Conservation (phyloP, 1,140 invertebrate species). For the Heliconius melpomene region DNA sequence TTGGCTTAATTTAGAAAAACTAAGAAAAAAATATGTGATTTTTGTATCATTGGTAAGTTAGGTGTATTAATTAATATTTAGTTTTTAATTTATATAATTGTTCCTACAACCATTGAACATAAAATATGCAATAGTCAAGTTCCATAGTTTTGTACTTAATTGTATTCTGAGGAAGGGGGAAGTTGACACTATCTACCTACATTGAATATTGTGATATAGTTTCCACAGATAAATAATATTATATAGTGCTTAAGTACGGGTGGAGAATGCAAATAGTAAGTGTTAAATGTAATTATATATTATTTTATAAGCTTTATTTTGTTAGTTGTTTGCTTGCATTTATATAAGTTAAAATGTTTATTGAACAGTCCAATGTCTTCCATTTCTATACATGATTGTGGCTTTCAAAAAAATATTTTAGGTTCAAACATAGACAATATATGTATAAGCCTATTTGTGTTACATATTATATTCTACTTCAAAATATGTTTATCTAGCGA, state of each 20-base stretch:
- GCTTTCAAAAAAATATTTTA: conserved; percentile 13
- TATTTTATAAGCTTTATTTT: conserved; percentile 13
- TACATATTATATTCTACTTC: conserved; percentile 3
- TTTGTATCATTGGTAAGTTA: conserved; percentile 59
- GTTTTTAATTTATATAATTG: conserved; percentile 57
- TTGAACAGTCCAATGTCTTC: conserved; percentile 65
- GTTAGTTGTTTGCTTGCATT: conserved; percentile 41
- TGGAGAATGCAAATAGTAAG: conserved; percentile 50
- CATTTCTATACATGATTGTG: conserved; percentile 45
- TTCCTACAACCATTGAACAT: conserved; percentile 69
- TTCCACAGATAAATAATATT: conserved; percentile 62
- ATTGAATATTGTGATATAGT: conserved; percentile 72
- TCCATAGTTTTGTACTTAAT: conserved; percentile 73
- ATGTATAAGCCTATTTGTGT: conserved; percentile 6
- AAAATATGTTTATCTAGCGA: conserved; percentile 25
- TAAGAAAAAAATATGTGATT: conserved; percentile 70
- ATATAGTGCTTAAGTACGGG: conserved; percentile 60
- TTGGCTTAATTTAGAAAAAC: conserved; percentile 56
- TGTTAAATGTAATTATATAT: conserved; percentile 42
- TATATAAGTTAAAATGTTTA: conserved; percentile 36
- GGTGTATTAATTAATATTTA: conserved; percentile 49
- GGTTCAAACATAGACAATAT: background rate
- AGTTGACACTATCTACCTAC: conserved; percentile 52
- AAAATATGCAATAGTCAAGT: conserved; percentile 61
- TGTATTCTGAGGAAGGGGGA: conserved; percentile 46